A percentile compares a stretch with the other conserved stretches of the same genome.
These are phyloP conservation scores for Cyphomyrus plagiostoma DNA, from an alignment of 2,113 vertebrate genomes.

Conservation along the genomic window DNA sequence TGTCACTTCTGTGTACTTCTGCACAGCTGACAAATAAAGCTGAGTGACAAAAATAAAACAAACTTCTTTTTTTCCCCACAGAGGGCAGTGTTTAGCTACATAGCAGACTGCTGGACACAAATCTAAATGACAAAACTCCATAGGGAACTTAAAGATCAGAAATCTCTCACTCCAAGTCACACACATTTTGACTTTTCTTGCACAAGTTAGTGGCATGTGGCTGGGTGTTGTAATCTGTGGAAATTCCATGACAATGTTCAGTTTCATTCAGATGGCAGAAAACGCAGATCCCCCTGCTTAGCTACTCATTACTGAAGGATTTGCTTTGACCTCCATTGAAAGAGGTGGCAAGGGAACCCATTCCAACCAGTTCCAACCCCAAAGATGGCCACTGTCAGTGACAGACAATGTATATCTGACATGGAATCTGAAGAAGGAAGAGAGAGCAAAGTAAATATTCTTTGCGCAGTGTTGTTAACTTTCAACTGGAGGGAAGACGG, in stretches of 20 bases:
- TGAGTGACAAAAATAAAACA: background rate
- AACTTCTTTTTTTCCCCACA: conserved; percentile 34
- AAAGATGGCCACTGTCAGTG: background rate
- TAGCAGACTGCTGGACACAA: background rate
- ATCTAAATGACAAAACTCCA: background rate
- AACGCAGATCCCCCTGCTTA: background rate
- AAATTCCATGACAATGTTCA: background rate
- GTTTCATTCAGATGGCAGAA: background rate
- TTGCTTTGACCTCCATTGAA: background rate
- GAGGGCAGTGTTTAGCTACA: conserved; percentile 44
- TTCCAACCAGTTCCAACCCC: background rate
- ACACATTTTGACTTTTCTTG: background rate
- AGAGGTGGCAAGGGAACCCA: background rate
- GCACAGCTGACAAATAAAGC: background rate
- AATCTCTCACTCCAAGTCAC: background rate
- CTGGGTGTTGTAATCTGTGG: background rate
- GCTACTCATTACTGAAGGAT: background rate
- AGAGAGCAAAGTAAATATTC: background rate
- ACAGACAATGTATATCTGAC: background rate
- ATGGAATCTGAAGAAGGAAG: background rate
- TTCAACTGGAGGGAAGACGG: background rate
- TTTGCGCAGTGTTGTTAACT: background rate
- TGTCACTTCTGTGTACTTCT: background rate
- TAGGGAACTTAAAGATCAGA: background rate
- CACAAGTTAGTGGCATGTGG: background rate